Conservation (phyloP, 2,797 vertebrate genomes). For the Muraenolepis orangiensis region DNA sequence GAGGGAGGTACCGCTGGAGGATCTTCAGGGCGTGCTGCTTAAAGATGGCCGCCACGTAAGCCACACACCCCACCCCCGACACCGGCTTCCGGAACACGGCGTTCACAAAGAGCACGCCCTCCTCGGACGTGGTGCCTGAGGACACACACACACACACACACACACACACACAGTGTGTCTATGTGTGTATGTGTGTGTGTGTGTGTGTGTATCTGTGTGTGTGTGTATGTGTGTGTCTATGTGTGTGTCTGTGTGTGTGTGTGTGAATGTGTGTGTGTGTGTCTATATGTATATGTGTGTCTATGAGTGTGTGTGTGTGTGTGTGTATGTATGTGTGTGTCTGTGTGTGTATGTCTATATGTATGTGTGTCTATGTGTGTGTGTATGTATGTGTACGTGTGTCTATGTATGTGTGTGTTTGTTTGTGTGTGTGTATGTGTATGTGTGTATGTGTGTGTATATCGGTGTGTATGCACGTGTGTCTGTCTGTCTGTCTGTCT, state of each 20-base stretch:
- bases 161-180: background rate
- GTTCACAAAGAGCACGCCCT: constrained; percentile 72
- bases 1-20: constrained; percentile 71
- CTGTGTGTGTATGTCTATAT: background rate
- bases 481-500: too few relatives aligned
- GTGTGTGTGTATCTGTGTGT: background rate
- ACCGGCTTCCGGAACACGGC: constrained; percentile 66
- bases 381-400: background rate
- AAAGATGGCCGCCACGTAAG: constrained; percentile 74
- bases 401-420: background rate
- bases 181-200: background rate
- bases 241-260: background rate
- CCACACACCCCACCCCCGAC: constrained; percentile 62
- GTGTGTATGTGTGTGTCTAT: background rate
- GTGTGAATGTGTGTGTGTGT: background rate
- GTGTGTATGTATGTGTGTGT: background rate
- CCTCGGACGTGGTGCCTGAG: constrained; percentile 76
- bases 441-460: background rate
- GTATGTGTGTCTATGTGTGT: constrained; percentile 11
- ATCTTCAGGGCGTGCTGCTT: constrained; percentile 71
- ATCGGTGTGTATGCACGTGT: background rate
- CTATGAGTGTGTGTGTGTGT: too few relatives aligned
- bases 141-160: background rate
- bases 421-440: too few relatives aligned
- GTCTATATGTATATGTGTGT: too few relatives aligned